Evolutionary conservation across 92 coral and sea anemone species (phyloP), one percentile per base, ranked within the genome.

Genomic region (Palythoa grandis): DNA sequence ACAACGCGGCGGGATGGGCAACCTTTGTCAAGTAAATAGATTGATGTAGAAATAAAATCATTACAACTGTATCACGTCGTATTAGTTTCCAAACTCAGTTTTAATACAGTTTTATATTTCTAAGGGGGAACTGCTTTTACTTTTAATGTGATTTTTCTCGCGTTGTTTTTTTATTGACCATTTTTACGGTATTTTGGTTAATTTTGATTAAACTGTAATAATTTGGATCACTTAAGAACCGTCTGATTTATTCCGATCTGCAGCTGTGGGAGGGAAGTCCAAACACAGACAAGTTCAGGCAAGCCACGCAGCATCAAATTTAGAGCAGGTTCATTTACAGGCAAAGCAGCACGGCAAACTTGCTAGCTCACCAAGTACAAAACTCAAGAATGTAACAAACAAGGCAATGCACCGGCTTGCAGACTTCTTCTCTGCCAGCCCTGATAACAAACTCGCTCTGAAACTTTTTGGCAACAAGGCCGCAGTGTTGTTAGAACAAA

Each of bases 401-500:
- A 70, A 74, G 19, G 88, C 91, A 2, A 12, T 92, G 7, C 11
- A 82, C 15, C 77, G 84, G 67, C 19, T 94, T 11, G 73, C 78
- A 25, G 98, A 95, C 39, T 83, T 96, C 23, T 96, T 96, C 63
- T 86, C 89, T 0, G 99, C 98, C 70, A 96, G 91, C 78, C 95
- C 99, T 3, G 99, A 96, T 68, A 96, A 96, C 87, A 96, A 96
- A 54, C 95, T 96, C 70, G 99, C 99, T 22, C 87, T 96, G 5
- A 96, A 96, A 73, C 94, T 96, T 15, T 96, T 88, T 71, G 99
- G 99, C 14, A 96, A 96, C 89, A 95, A 96, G 72, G 99, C 99
- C 6, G 99, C 99, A 4, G 99, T 96, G 14, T 86, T 96, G 20
- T 48, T 96, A 56, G 99, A 96, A 57, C 99, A 96, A 76, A 87